Conservation (phyloP, 2,113 vertebrate species). For the Cyrtonyx montezumae region DNA sequence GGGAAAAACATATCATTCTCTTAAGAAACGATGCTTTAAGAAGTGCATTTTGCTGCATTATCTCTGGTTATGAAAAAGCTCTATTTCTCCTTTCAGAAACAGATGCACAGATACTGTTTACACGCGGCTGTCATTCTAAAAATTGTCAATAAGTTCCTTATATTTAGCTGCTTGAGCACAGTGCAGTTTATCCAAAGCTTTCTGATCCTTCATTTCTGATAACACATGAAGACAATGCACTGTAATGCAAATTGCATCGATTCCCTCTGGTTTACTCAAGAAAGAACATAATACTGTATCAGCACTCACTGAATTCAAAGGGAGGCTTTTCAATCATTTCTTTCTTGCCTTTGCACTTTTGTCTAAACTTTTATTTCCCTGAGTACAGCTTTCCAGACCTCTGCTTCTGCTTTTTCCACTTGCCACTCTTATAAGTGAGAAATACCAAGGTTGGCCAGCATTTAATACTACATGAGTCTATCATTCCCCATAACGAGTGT, state of each 20-base stretch:
- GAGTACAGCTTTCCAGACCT: constrained; percentile 49
- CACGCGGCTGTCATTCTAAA: background rate
- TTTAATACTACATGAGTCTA: constrained; percentile 13
- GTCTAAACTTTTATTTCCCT: constrained; percentile 40
- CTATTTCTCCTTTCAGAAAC: constrained; percentile 3
- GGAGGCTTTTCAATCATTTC: background rate
- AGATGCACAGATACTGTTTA: constrained; percentile 16
- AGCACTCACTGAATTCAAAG: background rate
- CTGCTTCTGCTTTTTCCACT: constrained; percentile 29
- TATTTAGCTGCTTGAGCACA: background rate
- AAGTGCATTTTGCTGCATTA: background rate
- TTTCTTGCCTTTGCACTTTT: constrained; percentile 30
- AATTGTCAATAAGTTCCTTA: constrained; percentile 18
- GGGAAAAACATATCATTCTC: background rate
- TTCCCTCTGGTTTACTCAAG: constrained; percentile 20
- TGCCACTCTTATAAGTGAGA: constrained; percentile 1
- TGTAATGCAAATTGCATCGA: constrained; percentile 56
- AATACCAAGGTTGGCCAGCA: constrained; percentile 41
- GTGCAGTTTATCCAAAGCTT: constrained; percentile 48
- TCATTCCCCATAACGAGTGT: constrained; percentile 44
- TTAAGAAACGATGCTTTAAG: background rate
- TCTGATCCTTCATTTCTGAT: constrained; percentile 44
- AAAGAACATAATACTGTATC: constrained; percentile 21
- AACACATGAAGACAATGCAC: constrained; percentile 49
- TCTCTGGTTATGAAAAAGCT: constrained; percentile 1